A percentile compares a stretch with the other conserved stretches of the same genome.
phyloP scores from a whole-genome alignment of 2,113 vertebrate species.

The Dolichallabes microphthalmus region DNA sequence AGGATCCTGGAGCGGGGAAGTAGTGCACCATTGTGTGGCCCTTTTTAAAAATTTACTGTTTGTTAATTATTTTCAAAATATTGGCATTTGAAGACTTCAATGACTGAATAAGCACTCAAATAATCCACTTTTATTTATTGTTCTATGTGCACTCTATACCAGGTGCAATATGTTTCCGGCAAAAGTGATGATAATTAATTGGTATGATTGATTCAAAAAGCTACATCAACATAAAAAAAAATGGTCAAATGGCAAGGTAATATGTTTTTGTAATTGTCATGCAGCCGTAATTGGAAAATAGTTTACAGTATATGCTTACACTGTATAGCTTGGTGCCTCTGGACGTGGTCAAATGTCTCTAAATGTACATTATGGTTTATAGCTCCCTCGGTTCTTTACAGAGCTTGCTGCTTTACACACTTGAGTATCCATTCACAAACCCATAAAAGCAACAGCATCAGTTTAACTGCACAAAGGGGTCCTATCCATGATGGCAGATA shows the following conservation, averaged over 20 bases:
- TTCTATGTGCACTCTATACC: background rate
- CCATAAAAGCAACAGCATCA: slow-evolving; percentile 45
- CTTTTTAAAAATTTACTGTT: background rate
- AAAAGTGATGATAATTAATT: background rate
- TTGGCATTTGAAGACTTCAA: background rate
- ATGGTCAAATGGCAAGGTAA: background rate
- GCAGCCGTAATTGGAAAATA: background rate
- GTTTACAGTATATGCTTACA: background rate
- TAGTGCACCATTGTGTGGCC: background rate
- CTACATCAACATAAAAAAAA: background rate
- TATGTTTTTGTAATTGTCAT: background rate
- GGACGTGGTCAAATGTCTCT: background rate
- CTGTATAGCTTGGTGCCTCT: background rate
- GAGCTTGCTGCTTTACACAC: slow-evolving; percentile 34
- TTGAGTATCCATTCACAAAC: slow-evolving; percentile 24
- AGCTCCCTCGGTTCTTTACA: slow-evolving; percentile 6
- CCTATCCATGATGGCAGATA: slow-evolving; percentile 15
- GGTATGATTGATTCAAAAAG: background rate
- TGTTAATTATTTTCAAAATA: background rate
- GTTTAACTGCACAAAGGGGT: slow-evolving; percentile 21
- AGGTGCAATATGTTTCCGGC: background rate
- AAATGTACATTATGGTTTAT: background rate
- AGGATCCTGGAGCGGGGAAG: background rate
- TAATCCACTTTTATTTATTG: background rate
- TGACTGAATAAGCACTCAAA: background rate